Percentiles rank a stretch among this genome's conserved stretches.
phyloP scores from a whole-genome alignment of 2,797 vertebrate genomes.

The Esox masquinongy region DNA sequence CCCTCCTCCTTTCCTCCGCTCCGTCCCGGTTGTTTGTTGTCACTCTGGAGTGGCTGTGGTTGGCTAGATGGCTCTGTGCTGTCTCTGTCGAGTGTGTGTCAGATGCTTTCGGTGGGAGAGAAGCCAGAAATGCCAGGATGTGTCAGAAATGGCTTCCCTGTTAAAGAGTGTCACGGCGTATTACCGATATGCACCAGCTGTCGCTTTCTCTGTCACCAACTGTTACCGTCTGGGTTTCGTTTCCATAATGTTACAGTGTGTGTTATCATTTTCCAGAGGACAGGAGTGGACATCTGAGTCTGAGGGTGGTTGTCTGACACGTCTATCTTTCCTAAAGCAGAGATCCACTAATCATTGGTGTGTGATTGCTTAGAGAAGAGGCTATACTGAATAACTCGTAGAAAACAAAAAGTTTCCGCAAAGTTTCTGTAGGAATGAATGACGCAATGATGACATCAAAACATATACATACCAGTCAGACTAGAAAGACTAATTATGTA shows the following conservation, averaged over 20 bases:
- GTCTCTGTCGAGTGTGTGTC: background rate
- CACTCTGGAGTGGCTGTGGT: background rate
- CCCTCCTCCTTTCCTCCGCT: background rate
- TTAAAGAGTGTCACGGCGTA: constrained; percentile 41
- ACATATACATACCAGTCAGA: background rate
- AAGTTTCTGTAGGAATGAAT: background rate
- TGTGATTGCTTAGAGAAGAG: background rate
- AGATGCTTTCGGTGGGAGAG: background rate
- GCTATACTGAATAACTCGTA: background rate
- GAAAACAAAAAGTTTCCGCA: too few relatives aligned
- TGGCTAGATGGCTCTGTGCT: background rate
- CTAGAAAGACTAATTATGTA: background rate
- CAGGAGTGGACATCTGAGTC: background rate
- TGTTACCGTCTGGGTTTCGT: background rate
- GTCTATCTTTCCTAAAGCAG: background rate
- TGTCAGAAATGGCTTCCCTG: constrained; percentile 41
- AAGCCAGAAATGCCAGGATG: constrained; percentile 39
- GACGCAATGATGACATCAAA: too few relatives aligned
- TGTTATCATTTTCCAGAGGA: background rate
- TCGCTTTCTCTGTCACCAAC: background rate
- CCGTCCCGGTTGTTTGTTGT: constrained; percentile 11
- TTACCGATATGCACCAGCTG: constrained; percentile 20
- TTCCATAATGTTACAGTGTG: background rate
- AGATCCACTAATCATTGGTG: background rate
- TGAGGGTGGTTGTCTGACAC: background rate